phyloP scores from a whole-genome alignment of 2,797 vertebrate species.

The Tiaroga cobitis region DNA sequence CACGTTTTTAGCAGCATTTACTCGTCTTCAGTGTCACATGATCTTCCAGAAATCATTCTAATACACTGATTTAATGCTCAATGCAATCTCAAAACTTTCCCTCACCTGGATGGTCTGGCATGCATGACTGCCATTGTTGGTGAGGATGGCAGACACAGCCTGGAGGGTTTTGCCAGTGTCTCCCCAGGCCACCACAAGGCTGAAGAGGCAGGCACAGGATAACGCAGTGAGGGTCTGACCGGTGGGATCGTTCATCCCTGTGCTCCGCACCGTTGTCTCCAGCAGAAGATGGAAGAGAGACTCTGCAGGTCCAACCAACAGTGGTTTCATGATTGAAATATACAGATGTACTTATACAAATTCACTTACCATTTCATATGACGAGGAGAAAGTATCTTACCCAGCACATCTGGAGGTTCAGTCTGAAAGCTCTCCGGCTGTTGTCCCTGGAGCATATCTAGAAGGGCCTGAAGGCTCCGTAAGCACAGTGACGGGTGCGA shows the following conservation, averaged over 20 bases:
- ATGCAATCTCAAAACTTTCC: neutral
- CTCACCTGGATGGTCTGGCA: constrained; percentile 96
- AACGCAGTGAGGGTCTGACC: constrained; percentile 95
- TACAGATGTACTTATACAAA: neutral
- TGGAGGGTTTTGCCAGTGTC: constrained; percentile 96
- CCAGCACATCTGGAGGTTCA: constrained; percentile 95
- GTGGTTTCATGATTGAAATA: neutral
- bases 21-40: neutral
- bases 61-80: neutral
- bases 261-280: constrained; percentile 97
- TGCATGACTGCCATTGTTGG: constrained; percentile 98
- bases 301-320: constrained; percentile 72
- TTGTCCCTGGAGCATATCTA: constrained; percentile 98
- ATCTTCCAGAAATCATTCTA: neutral
- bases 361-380: neutral
- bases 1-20: neutral
- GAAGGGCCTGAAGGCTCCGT: constrained; percentile 94
- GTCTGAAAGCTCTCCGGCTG: constrained; percentile 97
- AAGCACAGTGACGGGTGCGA: constrained; percentile 96
- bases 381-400: constrained; percentile 72
- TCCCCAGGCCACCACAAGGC: constrained; percentile 97
- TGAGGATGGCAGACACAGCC: constrained; percentile 97
- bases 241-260: constrained; percentile 92
- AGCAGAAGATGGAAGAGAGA: constrained; percentile 96
- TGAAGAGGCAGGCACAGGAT: constrained; percentile 98